Base-by-base conservation (phyloP, 2,888 invertebrate species). In the Tolmerus cingulatus region DNA sequence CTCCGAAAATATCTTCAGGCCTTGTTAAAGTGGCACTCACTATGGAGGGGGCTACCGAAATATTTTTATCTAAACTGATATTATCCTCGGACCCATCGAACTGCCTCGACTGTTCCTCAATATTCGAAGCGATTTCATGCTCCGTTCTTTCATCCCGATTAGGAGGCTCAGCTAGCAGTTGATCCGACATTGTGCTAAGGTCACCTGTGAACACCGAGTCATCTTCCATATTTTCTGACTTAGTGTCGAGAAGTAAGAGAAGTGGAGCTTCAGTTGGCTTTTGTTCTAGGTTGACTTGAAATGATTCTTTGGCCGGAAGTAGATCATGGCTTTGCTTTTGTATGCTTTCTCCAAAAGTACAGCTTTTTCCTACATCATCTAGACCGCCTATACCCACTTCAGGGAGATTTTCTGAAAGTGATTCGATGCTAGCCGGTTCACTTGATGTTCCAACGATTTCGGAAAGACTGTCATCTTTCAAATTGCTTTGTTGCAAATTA, bases 21-120 rank as follows among this genome's bases (percentile, higher is more conserved):
- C 77, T 19, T n/a, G 77, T 77, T 8, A 77, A 77, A 34, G 34
- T n/a, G n/a, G n/a, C n/a, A n/a, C n/a, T n/a, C n/a, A n/a, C n/a
- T n/a, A n/a, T n/a, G 5, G 43, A 74, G 4, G 74, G 27, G 16
- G 74, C 46, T 74, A 74, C 37, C 27, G 19, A 43, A 5, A 85
- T 43, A 5, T 74, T 43, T 27, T 85, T 85, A 30, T 43, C 86
- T 23, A 76, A 85, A 84, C 40, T 78, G 27, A 87, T 88, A 77
- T 87, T 89, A 79, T 85, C 88, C 82, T 88, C 87, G 79, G 89
- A 89, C 74, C 89, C 87, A 85, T 89, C 88, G 88, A 88, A 89
- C 77, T 89, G 88, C 87, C 86, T 88, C 86, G 88, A 46, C 81
- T 89, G 87, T 46, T 87, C 85, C 51, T 87, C 87, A 74, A 88